These are phyloP conservation scores for Sebastes alutus DNA, from an alignment of 2,797 vertebrate species.

Conservation along the genomic window DNA sequence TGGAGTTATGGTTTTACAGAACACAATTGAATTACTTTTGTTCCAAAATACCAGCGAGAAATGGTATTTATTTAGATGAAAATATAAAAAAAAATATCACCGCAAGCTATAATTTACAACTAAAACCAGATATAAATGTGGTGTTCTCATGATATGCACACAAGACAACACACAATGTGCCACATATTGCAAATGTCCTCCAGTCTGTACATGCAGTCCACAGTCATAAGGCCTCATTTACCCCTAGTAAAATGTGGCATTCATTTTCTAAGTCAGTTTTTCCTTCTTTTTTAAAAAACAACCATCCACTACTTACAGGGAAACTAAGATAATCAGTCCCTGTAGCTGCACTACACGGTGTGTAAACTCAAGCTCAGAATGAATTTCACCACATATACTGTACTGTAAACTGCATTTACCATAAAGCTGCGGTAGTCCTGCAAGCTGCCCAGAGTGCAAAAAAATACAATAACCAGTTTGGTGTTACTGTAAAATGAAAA, in stretches of 20 bases:
- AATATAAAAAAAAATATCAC: too few species aligned
- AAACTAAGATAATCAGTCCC: background rate
- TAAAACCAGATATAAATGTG: background rate
- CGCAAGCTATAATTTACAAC: background rate
- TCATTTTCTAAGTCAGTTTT: background rate
- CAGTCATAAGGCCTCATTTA: background rate
- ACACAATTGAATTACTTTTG: too few species aligned
- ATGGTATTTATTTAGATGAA: too few species aligned
- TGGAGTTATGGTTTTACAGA: too few species aligned
- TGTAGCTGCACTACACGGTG: background rate
- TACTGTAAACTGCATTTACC: background rate
- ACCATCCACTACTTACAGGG: background rate
- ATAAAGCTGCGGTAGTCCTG: background rate
- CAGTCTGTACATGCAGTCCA: too few species aligned
- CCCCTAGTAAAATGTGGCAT: background rate
- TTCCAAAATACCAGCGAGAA: too few species aligned
- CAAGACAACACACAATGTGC: background rate
- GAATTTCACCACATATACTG: background rate
- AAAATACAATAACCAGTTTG: background rate
- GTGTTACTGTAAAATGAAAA: background rate
- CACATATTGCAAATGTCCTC: background rate
- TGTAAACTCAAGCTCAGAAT: too few species aligned
- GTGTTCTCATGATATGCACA: background rate
- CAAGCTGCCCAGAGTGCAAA: background rate
- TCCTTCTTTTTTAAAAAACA: background rate